Evolutionary conservation across 2,113 vertebrate species (phyloP), one percentile per base, ranked within the genome.

Genomic region (Megaceryle torquata): DNA sequence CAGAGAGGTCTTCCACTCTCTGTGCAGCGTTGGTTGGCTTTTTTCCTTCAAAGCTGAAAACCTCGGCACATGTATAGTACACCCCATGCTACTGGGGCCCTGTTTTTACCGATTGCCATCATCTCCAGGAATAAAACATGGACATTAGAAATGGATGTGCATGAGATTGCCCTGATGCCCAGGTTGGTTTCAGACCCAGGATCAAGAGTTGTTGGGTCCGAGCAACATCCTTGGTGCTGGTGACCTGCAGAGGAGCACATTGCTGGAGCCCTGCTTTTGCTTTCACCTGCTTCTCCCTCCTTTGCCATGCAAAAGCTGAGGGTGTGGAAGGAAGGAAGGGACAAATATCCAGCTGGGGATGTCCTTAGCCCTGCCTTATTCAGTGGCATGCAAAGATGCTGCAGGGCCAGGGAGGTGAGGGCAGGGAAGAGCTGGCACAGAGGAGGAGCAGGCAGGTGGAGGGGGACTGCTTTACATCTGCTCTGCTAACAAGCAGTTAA

Each of bases 61-160:
- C 0, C 15, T 60, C 59, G 64, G 43, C 68, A 7, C 13, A 1
- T 4, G 0, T 5, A 0, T 7, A 35, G 12, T 18, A 10, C 43
- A 68, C 16, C 39, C 60, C 15, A 15, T 3, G 0, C 15, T 28
- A 33, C 61, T 56, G 43, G 59, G 26, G 21, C 9, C 4, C 4
- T 1, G 9, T 21, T 77, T 37, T 4, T 17, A 0, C 3, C 13
- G 26, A n/a, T 65, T 1, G 43, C 48, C 1, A 1, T 11, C 33
- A 7, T 6, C 25, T 74, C 39, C 56, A 68, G 69, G 29, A 60
- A 11, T 35, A 33, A 31, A 25, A 9, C 3, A 0, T 2, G 48
- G 69, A 4, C 41, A 3, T 17, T 4, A n/a, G 74, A 54, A 41
- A 25, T 28, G 46, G 60, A 4, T 51, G 44, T 41, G 18, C 2